A percentile compares a stretch with the other conserved stretches of the same genome.
phyloP scores from a whole-genome alignment of 2,113 vertebrate species.

The Cinclus cinclus region DNA sequence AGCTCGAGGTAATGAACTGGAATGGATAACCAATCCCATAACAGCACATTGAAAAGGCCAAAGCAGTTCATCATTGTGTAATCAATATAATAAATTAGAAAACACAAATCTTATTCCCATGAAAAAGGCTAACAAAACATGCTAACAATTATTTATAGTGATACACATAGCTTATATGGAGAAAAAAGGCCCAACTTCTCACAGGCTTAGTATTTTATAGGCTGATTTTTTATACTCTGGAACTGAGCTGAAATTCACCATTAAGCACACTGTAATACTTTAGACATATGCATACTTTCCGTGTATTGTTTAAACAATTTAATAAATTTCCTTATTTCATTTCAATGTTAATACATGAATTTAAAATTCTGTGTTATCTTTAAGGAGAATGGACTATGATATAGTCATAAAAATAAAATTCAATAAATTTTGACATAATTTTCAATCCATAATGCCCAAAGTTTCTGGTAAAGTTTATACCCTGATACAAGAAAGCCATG shows the following conservation, averaged over 20 bases:
- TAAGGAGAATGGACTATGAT: neutral
- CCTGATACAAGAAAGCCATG: neutral
- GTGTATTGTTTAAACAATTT: neutral
- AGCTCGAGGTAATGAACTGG: neutral
- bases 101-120: neutral
- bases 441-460: neutral
- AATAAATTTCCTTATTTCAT: neutral
- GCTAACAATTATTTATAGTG: neutral
- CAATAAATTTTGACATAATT: neutral
- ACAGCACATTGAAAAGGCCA: conserved; percentile 34
- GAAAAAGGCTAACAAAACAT: conserved; percentile 23
- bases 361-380: neutral
- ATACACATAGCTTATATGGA: neutral
- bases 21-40: conserved; percentile 42
- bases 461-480: neutral
- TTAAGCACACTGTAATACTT: neutral
- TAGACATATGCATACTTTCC: neutral
- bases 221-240: neutral
- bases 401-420: neutral
- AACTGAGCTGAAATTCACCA: neutral
- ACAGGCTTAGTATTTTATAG: neutral
- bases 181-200: neutral
- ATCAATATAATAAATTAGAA: conserved; percentile 37
- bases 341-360: neutral
- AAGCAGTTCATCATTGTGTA: conserved; percentile 35